These are phyloP conservation scores for Ridgeia piscesae DNA, from an alignment of 1,140 invertebrate genomes.

Conservation along the genomic window DNA sequence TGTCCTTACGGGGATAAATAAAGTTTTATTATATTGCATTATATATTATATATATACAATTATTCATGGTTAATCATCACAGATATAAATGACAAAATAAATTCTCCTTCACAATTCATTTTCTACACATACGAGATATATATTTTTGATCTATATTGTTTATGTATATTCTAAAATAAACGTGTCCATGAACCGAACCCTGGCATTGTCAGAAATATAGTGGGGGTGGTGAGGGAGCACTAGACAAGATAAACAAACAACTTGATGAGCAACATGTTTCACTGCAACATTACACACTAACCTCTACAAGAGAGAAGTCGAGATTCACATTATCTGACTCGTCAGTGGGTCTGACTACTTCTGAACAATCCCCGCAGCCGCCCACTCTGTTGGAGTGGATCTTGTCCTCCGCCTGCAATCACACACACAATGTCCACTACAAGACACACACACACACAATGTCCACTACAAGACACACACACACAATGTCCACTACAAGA, in stretches of 20 bases:
- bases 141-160: no score
- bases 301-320: background rate
- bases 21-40: no score
- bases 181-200: no score
- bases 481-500: no score
- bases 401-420: background rate
- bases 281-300: background rate
- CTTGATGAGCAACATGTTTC: background rate
- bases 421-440: background rate
- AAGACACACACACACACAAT: background rate
- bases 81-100: background rate
- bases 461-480: background rate
- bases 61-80: background rate
- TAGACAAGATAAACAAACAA: background rate
- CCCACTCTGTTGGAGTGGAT: background rate
- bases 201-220: no score
- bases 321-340: background rate
- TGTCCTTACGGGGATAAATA: no score
- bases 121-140: background rate
- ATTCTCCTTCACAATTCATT: background rate
- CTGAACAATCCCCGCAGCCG: background rate
- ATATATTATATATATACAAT: no score
- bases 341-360: background rate
- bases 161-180: no score
- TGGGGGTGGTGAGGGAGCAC: no score